Evolutionary conservation across 2,888 invertebrate species (phyloP).

Genomic region (Cephus spinipes): DNA sequence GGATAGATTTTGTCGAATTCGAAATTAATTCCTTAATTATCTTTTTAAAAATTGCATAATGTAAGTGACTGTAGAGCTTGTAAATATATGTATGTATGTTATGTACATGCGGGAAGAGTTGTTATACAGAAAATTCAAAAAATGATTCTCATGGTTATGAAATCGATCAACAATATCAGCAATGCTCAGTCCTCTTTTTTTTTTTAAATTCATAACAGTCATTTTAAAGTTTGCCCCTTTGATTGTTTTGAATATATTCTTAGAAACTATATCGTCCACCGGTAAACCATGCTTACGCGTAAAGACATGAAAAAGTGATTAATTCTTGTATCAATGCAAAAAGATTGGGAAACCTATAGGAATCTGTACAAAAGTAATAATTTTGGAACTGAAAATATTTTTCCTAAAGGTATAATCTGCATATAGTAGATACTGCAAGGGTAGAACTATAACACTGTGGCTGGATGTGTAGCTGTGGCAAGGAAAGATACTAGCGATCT

Average conservation of each 20-base stretch:
- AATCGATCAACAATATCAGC: neutral
- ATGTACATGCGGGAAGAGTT: neutral
- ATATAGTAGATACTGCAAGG: slow-evolving; percentile 4
- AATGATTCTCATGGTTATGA: neutral
- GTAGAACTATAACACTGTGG: slow-evolving; percentile 35
- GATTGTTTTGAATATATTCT: neutral
- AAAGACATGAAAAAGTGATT: neutral
- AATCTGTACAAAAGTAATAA: neutral
- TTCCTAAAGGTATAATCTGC: slow-evolving; percentile 7
- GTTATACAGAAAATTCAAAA: neutral
- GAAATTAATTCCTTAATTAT: neutral
- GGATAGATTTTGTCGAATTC: neutral
- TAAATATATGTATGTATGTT: neutral
- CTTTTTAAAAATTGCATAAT: neutral
- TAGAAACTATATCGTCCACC: neutral
- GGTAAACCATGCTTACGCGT: neutral
- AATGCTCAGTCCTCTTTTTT: neutral
- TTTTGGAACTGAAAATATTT: neutral
- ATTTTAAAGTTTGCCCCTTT: neutral
- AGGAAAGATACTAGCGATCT: neutral
- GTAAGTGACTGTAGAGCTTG: neutral
- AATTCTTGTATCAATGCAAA: neutral
- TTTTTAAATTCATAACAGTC: neutral
- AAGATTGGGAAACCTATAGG: neutral
- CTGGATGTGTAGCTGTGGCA: neutral